Evolutionary conservation across 2,797 vertebrate species (phyloP), one percentile per base, ranked within the genome.

Genomic region (Melanogrammus aeglefinus): DNA sequence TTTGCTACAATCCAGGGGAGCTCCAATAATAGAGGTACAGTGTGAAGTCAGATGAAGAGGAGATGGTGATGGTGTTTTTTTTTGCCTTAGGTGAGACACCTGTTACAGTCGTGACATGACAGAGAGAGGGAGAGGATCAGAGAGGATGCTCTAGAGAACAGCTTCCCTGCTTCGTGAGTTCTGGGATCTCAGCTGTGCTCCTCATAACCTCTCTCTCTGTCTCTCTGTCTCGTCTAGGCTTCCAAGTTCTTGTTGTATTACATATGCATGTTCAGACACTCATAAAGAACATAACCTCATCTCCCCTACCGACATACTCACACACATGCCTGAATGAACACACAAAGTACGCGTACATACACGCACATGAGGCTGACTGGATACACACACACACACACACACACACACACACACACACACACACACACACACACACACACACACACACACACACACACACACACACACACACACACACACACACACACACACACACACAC

Each of bases 71-170:
- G 78, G 83, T 0, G 0, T 36, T 87, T 86, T 89, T 84, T 87
- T 85, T 89, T 83, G 90, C 90, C 91, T 87, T 51, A 90, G 90
- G 91, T 89, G 85, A 90, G 91, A 93, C 88, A 92, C 88, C 86
- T 90, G 88, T 91, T 92, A 90, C 85, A 81, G 80, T 85, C 84
- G 83, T 77, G 80, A 90, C 86, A 90, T 89, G 89, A 91, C 87
- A 88, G 82, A 84, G 79, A 84, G 83, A 0, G 76, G 86, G 80
- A 84, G 78, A 84, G 76, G 74, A 91, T 91, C 90, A 90, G 80
- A 81, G 77, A 81, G 77, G 83, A 81, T 77, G 85, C 90, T 89
- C 87, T 72, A 77, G 87, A 92, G 88, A 90, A 89, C 82, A 79
- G 84, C 85, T 77, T 88, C 85, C 36, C 33, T 80, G 75, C 81